Evolutionary conservation across 1,140 invertebrate genomes (phyloP), one percentile per base, ranked within the genome.

Genomic region (Sarcophaga bullata): DNA sequence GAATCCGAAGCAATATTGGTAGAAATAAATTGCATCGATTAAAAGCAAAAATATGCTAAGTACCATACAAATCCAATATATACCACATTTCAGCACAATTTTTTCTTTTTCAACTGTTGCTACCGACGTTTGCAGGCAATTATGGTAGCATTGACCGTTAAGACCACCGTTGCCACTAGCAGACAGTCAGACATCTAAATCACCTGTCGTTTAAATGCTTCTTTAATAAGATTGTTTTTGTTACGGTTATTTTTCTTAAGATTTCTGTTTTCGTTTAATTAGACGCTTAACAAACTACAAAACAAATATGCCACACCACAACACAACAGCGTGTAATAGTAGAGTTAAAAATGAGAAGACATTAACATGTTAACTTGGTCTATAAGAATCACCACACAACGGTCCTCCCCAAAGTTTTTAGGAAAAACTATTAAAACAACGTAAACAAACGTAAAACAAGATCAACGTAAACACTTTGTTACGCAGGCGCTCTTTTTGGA

Each of bases 201-300:
- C 62, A 68, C 62, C 62, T 68, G 62, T 68, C 17, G 17, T 68
- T 68, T 68, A 68, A 68, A 68, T 19, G 17, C 62, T 19, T 68
- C 62, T 68, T 58, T 68, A 68, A 68, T 68, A 68, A 68, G n/a
- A 68, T 68, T 17, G n/a, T 68, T 68, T 68, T 68, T 68, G 17
- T 58, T 58, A 15, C 13, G 54, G 11, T 58, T n/a, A 58, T 11
- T 58, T 58, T 37, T 37, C 25, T 37, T 37, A 37, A 37, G 4
- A 37, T 68, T 68, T 68, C 6, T 68, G 0, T 8, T 68, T 68
- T 68, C 19, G 17, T 68, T 68, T 19, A 68, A 68, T 68, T 68
- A 68, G 6, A 25, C 62, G 10, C 7, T 19, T 8, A 68, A 68
- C 17, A 13, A 25, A 37, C 25, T 37, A 37, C 25, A 37, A 37